phyloP scores from a whole-genome alignment of 2,113 vertebrate genomes.

The Pteruthius melanotis region DNA sequence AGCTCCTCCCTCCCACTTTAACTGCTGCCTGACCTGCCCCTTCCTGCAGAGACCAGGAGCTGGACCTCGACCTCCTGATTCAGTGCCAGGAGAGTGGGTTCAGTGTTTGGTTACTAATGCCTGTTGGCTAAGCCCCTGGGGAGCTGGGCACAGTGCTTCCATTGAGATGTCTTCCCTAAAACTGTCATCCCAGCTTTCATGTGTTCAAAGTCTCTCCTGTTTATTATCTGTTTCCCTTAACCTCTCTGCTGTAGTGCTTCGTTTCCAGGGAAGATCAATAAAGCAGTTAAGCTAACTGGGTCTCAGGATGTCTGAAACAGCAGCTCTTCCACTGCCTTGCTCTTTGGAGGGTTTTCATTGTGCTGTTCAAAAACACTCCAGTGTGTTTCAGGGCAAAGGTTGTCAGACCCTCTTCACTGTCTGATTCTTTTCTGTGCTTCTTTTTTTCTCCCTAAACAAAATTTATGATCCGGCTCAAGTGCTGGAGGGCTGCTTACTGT shows the following conservation, averaged over 20 bases:
- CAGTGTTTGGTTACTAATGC: not conserved
- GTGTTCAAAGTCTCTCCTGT: not conserved
- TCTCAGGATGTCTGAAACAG: not conserved
- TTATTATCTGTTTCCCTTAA: not conserved
- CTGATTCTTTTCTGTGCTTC: not conserved
- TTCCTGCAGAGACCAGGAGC: not conserved
- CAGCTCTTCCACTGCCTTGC: not conserved
- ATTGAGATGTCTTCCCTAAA: not conserved
- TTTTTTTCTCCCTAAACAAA: not conserved
- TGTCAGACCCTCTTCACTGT: not conserved
- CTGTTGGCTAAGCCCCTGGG: not conserved
- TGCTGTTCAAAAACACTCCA: not conserved
- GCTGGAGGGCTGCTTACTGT: not conserved
- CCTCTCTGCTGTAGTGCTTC: not conserved
- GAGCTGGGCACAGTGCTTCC: not conserved
- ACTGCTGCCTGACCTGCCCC: no score
- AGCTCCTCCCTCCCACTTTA: not conserved
- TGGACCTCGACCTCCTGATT: not conserved
- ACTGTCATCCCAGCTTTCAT: not conserved
- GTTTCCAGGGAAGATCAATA: not conserved
- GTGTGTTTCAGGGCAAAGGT: not conserved
- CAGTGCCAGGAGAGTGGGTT: not conserved
- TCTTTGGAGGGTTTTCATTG: not conserved
- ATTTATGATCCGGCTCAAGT: not conserved
- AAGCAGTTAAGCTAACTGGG: not conserved